phyloP scores from a whole-genome alignment of 2,888 invertebrate species.

The Cephus runcator region DNA sequence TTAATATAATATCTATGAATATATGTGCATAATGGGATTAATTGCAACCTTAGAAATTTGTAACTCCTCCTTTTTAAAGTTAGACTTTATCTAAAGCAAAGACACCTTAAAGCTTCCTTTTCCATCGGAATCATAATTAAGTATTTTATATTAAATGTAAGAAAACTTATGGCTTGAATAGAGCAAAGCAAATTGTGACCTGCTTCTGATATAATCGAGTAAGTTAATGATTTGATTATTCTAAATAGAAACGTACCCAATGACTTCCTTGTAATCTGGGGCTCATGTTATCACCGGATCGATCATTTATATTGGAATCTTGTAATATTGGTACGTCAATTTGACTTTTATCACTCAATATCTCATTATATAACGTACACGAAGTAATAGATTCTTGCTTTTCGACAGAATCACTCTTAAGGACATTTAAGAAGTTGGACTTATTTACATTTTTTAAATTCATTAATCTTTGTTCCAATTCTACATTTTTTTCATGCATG shows the following conservation, averaged over 20 bases:
- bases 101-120: too few species aligned
- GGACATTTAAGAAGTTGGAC: not conserved
- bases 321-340: not conserved
- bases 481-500: constrained; percentile 36
- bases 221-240: not conserved
- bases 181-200: not conserved
- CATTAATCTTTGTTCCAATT: constrained; percentile 20
- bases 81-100: too few species aligned
- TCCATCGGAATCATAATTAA: not conserved
- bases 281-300: not conserved
- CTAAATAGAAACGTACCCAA: not conserved
- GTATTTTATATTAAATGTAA: not conserved
- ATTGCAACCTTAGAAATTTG: not conserved
- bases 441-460: constrained; percentile 25
- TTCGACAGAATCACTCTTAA: not conserved
- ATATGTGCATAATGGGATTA: not conserved
- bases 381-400: not conserved
- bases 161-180: not conserved
- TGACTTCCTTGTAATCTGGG: not conserved
- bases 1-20: too few species aligned
- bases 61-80: not conserved
- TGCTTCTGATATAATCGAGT: not conserved
- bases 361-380: not conserved
- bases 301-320: not conserved
- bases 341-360: not conserved